Evolutionary conservation across 2,797 vertebrate genomes (phyloP).

Genomic region (Periophthalmus magnuspinnatus): DNA sequence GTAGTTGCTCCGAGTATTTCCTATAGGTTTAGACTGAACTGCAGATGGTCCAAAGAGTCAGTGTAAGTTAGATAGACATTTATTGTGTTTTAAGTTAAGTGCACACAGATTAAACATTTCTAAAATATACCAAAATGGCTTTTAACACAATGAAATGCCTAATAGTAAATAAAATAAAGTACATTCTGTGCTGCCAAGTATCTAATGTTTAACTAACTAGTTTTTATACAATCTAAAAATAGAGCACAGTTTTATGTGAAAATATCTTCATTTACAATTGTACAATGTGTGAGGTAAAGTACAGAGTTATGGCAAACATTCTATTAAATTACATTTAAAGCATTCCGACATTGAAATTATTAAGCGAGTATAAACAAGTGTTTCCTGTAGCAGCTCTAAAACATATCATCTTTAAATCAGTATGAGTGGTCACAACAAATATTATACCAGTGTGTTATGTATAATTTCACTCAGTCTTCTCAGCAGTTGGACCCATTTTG

Average conservation of each 20-base stretch:
- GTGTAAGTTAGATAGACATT: background rate
- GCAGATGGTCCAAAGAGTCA: background rate
- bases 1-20: too few species aligned
- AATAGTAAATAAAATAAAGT: background rate
- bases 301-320: slow-evolving; percentile 8
- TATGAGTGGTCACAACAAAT: background rate
- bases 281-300: background rate
- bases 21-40: background rate
- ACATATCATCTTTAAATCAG: background rate
- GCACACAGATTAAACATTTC: background rate
- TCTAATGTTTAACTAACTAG: background rate
- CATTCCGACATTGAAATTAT: background rate
- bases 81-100: background rate
- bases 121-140: background rate
- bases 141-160: background rate
- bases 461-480: slow-evolving; percentile 81
- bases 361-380: background rate
- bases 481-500: slow-evolving; percentile 87
- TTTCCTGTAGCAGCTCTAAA: background rate
- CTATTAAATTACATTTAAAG: slow-evolving; percentile 8
- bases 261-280: background rate
- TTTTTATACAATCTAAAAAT: background rate
- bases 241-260: slow-evolving; percentile 5
- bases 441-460: background rate
- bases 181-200: background rate